Conservation (phyloP, 2,888 invertebrate species). For the Meteorus cinctellus region DNA sequence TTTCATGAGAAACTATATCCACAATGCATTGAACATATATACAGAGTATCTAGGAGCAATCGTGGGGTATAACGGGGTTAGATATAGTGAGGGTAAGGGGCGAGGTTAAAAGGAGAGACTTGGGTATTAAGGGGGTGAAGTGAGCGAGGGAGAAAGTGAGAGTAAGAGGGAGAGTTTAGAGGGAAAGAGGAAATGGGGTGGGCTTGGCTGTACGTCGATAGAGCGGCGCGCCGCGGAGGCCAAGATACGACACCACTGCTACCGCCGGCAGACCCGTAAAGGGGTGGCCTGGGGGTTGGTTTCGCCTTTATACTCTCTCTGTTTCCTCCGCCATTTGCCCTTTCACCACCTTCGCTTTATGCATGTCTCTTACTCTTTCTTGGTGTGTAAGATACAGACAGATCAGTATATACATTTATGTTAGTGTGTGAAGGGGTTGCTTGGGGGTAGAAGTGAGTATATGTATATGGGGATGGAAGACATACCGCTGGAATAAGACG, state of each 20-base stretch:
- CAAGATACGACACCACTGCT: slow-evolving; percentile 73
- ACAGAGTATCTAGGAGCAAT: slow-evolving; percentile 63
- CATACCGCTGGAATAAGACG: background rate
- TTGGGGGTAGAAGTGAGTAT: background rate
- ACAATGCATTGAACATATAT: slow-evolving; percentile 52
- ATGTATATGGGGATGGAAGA: background rate
- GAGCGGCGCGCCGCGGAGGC: slow-evolving; percentile 74
- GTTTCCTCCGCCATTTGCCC: background rate
- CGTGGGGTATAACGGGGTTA: slow-evolving; percentile 61
- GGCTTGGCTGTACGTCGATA: slow-evolving; percentile 72
- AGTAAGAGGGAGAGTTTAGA: slow-evolving; percentile 42
- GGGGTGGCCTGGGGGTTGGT: slow-evolving; percentile 62
- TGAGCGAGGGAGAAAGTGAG: slow-evolving; percentile 42
- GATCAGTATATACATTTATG: background rate
- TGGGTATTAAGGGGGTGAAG: slow-evolving; percentile 39
- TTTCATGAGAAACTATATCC: slow-evolving; percentile 34
- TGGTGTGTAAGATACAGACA: background rate
- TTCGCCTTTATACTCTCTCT: slow-evolving; percentile 45
- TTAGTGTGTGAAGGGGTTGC: background rate
- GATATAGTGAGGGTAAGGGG: slow-evolving; percentile 34
- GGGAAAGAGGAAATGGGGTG: slow-evolving; percentile 49
- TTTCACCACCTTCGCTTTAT: slow-evolving; percentile 2
- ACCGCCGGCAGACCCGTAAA: slow-evolving; percentile 71
- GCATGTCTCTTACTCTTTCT: background rate
- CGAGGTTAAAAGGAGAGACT: slow-evolving; percentile 13